phyloP scores from a whole-genome alignment of 2,797 vertebrate genomes.

The Peromyscus eremicus region DNA sequence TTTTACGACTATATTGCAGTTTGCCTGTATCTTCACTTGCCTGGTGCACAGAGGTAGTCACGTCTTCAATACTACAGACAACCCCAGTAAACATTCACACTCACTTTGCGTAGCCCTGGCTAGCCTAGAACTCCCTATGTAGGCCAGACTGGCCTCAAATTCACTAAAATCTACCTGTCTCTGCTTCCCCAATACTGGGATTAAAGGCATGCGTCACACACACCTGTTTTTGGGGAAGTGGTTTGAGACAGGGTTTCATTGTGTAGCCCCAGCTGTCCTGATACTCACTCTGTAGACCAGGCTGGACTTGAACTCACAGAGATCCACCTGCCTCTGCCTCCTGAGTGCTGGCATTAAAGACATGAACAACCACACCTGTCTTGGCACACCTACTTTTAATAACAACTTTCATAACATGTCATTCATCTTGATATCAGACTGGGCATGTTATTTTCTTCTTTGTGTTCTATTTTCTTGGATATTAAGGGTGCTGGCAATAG shows the following conservation, averaged over 20 bases:
- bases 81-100: neutral
- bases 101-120: neutral
- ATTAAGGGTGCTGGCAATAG: neutral
- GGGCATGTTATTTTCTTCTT: neutral
- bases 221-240: neutral
- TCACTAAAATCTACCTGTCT: neutral
- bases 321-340: neutral
- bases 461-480: slow-evolving; percentile 38
- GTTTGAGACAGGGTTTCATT: neutral
- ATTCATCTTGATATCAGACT: neutral
- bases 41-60: neutral
- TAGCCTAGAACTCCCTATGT: neutral
- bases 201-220: neutral
- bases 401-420: slow-evolving; percentile 29
- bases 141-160: neutral
- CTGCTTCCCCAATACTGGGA: neutral
- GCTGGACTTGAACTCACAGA: neutral
- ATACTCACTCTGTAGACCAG: neutral
- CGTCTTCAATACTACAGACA: neutral
- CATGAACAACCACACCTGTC: too few species aligned
- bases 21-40: neutral
- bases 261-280: neutral
- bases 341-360: neutral
- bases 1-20: neutral
- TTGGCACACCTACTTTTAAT: neutral